Evolutionary conservation across 2,888 invertebrate genomes (phyloP), one percentile per base, ranked within the genome.

Genomic region (Drosophila conformis): DNA sequence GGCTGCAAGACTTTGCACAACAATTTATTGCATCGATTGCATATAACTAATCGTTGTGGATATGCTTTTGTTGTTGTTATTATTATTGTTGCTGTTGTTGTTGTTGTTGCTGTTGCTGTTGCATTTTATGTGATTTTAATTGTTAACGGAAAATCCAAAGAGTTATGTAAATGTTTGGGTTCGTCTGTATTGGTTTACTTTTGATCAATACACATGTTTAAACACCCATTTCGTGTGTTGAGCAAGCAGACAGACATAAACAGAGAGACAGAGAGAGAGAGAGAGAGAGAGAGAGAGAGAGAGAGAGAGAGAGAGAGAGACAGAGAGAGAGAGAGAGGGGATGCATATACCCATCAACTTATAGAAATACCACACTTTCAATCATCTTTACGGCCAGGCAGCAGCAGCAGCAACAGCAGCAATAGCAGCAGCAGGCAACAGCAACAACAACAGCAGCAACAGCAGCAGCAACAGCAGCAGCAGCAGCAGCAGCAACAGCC

Each of bases 101-200:
- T 29, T 51, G 29, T 7, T 51, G n/a, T 18, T 54, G 35, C 2
- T 35, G 21, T 5, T 54, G 53, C 25, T 27, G 13, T 56, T 38
- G 53, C 53, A 35, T 53, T 35, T 56, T 38, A 56, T 38, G 56
- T 56, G 54, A n/a, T 76, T 83, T 87, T 83, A 83, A 83, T 83
- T 87, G 81, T 83, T 87, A 83, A 83, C 82, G 83, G 87, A 83
- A 83, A 78, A 69, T 38, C 57, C 57, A 38, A 56, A 66, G 59
- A 67, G 82, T 84, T 87, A 87, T 83, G 87, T 75, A 83, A 86
- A 87, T 86, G 68, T 21, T 82, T 71, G 62, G 58, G 62, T 63
- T 66, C 51, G 56, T 68, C 54, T 63, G 52, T 54, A 46, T 36
- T 36, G 36, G 54, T 38, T 36, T 36, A 54, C 27, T 38, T 56